phyloP scores from a whole-genome alignment of 2,113 vertebrate genomes.

The Atrichornis clamosus region DNA sequence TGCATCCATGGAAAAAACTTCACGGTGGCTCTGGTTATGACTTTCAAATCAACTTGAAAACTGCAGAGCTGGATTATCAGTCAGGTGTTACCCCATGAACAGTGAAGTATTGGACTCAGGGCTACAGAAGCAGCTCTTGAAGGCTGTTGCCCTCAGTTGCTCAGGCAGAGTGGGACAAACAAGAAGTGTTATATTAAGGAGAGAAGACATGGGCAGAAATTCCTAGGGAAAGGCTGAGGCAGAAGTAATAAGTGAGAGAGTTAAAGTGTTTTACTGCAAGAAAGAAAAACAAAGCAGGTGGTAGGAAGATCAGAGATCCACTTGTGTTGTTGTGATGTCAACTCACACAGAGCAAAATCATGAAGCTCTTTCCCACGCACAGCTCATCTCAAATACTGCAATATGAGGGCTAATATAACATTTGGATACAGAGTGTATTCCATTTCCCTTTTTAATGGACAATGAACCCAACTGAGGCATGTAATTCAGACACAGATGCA shows the following conservation, averaged over 20 bases:
- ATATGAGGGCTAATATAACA: neutral
- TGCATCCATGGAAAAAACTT: neutral
- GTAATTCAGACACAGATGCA: neutral
- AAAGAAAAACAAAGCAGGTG: neutral
- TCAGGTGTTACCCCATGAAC: neutral
- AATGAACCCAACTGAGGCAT: neutral
- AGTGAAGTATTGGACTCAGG: rapidly evolving
- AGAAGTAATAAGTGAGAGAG: neutral
- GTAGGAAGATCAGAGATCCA: neutral
- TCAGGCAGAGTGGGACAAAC: neutral
- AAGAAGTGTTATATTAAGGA: neutral
- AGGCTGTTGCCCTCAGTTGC: neutral
- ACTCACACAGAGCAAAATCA: neutral
- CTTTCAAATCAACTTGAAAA: neutral
- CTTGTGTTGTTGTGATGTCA: neutral
- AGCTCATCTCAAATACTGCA: neutral
- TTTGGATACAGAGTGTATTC: neutral
- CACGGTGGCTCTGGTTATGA: neutral
- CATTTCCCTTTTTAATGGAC: neutral
- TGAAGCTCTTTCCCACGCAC: neutral
- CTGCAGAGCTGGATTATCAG: neutral
- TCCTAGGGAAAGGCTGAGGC: neutral
- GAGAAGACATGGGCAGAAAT: neutral
- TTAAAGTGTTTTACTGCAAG: neutral
- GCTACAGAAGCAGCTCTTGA: neutral